Evolutionary conservation across 2,113 vertebrate genomes (phyloP), one percentile per base, ranked within the genome.

Genomic region (Kryptolebias marmoratus): DNA sequence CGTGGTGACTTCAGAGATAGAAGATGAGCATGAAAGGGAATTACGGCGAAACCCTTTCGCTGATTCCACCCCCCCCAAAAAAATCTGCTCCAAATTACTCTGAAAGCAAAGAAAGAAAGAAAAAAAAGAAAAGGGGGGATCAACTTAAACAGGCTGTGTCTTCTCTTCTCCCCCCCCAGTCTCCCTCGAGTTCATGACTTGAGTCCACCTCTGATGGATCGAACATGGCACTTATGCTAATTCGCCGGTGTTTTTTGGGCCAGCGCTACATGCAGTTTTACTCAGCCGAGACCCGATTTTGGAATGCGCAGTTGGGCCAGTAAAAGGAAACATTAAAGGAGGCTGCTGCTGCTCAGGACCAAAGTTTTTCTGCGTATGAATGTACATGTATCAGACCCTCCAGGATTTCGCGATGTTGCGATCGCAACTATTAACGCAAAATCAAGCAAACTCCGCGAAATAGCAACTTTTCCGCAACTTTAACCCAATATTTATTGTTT

Each of bases 11-110:
- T 92, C 78, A 89, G 89, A 90, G 90, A 92, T 91, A 83, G 93
- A 95, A 92, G 95, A 95, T 93, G 94, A 95, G 93, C 91, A 92
- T 81, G 90, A 96, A 95, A 96, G 94, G 93, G 95, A 95, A 95
- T 94, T 94, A 95, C 94, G 92, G 93, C 89, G 86, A 92, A 94
- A 89, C 90, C 92, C 94, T 90, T 94, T 90, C 75, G 65, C 90
- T 92, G 91, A 95, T 84, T 89, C 83, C 83, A 83, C 77, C 22
- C 22, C 22, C 22, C 22, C 22, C 22, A 94, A 82, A 95, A 94
- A 82, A 95, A 93, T 95, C 95, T 97, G 96, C 89, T 96, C 93
- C 91, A 95, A 95, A 96, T 98, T 97, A 96, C 92, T 91, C 84
- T 88, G 92, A 95, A 83, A 95, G 94, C 90, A 94, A 91, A 92